Base-by-base conservation (phyloP, 2,113 vertebrate species). In the Probosciger aterrimus region DNA sequence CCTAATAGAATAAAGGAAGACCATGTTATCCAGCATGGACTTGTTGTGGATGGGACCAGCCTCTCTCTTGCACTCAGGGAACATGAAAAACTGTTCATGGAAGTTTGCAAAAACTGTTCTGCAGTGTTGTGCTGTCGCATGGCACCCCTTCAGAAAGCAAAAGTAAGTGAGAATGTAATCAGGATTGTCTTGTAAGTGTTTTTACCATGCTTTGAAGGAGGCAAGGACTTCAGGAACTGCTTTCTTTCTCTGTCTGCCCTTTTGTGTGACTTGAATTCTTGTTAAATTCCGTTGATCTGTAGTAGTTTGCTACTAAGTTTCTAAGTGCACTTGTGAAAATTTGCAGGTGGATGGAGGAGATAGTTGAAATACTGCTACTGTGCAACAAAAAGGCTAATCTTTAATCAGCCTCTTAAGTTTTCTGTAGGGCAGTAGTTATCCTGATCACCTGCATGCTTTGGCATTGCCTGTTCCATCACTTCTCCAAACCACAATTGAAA, bases 51-150 rank as follows among this genome's bases (percentile, higher is more conserved):
- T 57, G 99, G 99, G 25, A 99, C 98, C 97, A 99, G 99, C 97
- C 98, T 99, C 68, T 99, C 99, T 94, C 98, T 99, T 97, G 99
- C 99, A 57, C 97, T 99, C 95, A 98, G 99, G 97, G 98, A 99
- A 78, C 99, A 99, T 39, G 99, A 99, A 97, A 99, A 99, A 90
- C 98, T 99, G 67, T 99, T 99, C 93, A 99, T 99, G 99, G 99
- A 99, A 81, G 99, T 99, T 84, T 99, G 99, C 96, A 99, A 98
- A 97, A 99, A 98, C 97, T 99, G 99, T 84, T 99, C 99, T 5
- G 99, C 99, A 12, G 99, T 99, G 59, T 96, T 99, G 60, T 99
- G 99, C 96, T 99, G 99, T 97, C 98, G 99, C 88, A 99, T 99
- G 99, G 99, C 99, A 41, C 99, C 99, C 4, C 98, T 99, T 84